These are phyloP conservation scores for Caranx ignobilis DNA, from an alignment of 2,113 vertebrate genomes.

Conservation along the genomic window DNA sequence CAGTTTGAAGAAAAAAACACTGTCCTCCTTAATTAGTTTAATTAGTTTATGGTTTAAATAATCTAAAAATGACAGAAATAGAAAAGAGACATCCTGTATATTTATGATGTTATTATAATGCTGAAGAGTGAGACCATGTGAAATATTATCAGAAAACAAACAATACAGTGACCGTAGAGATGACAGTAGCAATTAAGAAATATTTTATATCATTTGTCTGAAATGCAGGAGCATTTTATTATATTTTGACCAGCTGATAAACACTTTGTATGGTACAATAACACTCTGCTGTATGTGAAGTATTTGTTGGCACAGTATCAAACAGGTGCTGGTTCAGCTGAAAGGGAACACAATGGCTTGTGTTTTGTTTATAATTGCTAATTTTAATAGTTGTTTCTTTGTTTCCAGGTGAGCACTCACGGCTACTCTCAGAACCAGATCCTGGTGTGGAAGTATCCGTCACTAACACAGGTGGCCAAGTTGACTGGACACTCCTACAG, in stretches of 20 bases:
- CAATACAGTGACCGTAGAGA: neutral
- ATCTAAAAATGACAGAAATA: neutral
- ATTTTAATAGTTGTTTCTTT: neutral
- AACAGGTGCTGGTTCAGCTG: neutral
- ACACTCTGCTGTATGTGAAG: too few relatives aligned
- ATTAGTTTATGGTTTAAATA: neutral
- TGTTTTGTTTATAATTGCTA: neutral
- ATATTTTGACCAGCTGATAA: too few relatives aligned
- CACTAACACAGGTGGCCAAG: constrained; percentile 87
- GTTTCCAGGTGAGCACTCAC: constrained; percentile 86
- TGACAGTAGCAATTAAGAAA: neutral
- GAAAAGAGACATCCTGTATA: too few relatives aligned
- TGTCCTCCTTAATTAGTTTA: neutral
- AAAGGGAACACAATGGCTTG: neutral
- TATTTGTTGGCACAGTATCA: neutral
- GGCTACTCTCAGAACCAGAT: constrained; percentile 90
- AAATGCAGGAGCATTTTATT: neutral
- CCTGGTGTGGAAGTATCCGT: constrained; percentile 88
- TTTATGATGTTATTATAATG: too few relatives aligned
- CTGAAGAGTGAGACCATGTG: too few relatives aligned
- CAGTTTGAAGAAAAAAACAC: neutral
- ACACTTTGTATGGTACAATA: too few relatives aligned
- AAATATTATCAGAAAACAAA: neutral
- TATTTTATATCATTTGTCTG: neutral
- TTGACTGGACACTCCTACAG: constrained; percentile 87